Conservation (phyloP, 2,797 vertebrate genomes). For the Megalops cyprinoides region DNA sequence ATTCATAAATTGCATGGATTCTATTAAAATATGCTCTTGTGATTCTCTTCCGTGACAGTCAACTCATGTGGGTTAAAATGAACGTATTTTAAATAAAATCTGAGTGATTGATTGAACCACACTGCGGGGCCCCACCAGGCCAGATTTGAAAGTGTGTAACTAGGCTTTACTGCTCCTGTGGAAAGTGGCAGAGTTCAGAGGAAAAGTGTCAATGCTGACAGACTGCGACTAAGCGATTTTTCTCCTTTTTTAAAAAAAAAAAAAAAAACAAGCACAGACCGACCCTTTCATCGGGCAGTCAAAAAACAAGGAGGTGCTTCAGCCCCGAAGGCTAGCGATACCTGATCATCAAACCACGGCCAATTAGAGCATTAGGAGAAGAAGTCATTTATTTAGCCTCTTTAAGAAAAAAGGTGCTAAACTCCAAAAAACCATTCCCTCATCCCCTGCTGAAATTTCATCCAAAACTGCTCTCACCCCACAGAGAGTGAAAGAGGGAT, state of each 20-base stretch:
- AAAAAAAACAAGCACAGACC: conserved; percentile 60
- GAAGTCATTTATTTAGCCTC: conserved; percentile 74
- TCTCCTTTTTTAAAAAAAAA: conserved; percentile 38
- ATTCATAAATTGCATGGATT: neutral
- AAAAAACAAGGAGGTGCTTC: conserved; percentile 66
- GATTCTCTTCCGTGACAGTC: neutral
- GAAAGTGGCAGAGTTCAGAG: conserved; percentile 61
- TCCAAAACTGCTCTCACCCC: conserved; percentile 66
- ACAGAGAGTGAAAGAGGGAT: conserved; percentile 63
- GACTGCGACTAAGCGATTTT: conserved; percentile 57
- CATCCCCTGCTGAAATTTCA: conserved; percentile 77
- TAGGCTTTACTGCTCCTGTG: conserved; percentile 64
- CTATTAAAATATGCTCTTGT: neutral
- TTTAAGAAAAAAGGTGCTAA: conserved; percentile 73
- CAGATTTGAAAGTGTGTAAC: conserved; percentile 56
- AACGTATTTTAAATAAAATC: neutral
- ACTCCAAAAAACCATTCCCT: conserved; percentile 73
- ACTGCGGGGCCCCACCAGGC: conserved; percentile 31
- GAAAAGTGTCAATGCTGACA: conserved; percentile 43
- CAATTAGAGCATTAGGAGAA: conserved; percentile 77
- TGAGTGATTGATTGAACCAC: neutral
- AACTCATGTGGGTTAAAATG: neutral
- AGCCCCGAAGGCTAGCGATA: conserved; percentile 68
- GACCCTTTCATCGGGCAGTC: conserved; percentile 61
- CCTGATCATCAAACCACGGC: conserved; percentile 74